Evolutionary conservation across 2,797 vertebrate species (phyloP), one percentile per base, ranked within the genome.

Genomic region (Prionace glauca): DNA sequence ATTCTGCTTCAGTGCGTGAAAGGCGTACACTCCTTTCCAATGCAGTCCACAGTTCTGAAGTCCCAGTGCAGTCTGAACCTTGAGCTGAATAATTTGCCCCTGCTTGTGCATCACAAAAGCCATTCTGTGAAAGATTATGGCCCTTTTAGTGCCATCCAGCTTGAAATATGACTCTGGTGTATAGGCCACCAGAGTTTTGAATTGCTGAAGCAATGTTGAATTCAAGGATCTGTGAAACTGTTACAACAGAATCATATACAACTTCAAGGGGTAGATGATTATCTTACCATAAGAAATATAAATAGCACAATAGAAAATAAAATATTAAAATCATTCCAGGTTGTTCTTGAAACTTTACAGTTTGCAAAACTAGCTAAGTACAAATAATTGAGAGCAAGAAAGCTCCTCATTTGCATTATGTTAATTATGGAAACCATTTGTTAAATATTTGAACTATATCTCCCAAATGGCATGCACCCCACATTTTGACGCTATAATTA

Each of bases 41-140:
- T 97, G 97, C 96, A 97, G 97, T 97, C 97, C 97, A 97, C 96
- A 95, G 97, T 97, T 97, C 97, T 95, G 96, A 96, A 97, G 98
- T 98, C 98, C 98, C 98, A 97, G 96, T 98, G 98, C 98, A 98
- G 97, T 98, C 97, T 97, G 96, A 97, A 97, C 98, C 98, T 98
- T 98, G 98, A 98, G 98, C 97, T 97, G 97, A 98, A 98, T 98
- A 97, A 98, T 98, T 98, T 98, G 97, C 98, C 97, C 98, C 97
- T 97, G 97, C 97, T 97, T 97, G 97, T 96, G 96, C 97, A 97
- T 97, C 97, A 97, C 97, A 97, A 97, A 97, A 98, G 97, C 97
- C 97, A 97, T 98, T 98, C 97, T 97, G 97, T 97, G 97, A 97
- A 97, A 98, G 97, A 98, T 98, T 98, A 98, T 98, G 97, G 98